Evolutionary conservation across 2,797 vertebrate species (phyloP).

Genomic region (Benthosema pterotum): DNA sequence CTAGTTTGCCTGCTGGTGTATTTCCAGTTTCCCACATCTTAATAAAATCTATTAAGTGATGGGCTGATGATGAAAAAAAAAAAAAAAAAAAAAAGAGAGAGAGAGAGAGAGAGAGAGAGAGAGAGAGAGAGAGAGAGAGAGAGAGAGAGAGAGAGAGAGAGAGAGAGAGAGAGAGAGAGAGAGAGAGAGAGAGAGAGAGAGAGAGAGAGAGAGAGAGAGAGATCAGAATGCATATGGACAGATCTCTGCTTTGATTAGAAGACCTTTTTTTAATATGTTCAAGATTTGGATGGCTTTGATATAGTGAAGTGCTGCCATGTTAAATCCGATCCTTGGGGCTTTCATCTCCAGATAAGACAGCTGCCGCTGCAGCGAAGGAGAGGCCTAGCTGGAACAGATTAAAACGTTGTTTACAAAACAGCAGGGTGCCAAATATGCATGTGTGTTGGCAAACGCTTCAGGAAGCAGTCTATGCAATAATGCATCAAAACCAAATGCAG

Average conservation of each 20-base stretch:
- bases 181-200: too few relatives aligned
- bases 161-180: too few relatives aligned
- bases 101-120: too few relatives aligned
- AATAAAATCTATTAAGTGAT: background rate
- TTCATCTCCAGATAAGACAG: constrained; percentile 1
- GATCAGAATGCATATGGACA: background rate
- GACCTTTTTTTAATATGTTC: too few relatives aligned
- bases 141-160: too few relatives aligned
- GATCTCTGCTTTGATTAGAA: background rate
- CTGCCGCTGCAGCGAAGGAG: background rate
- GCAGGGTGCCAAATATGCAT: background rate
- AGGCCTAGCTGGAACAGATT: background rate
- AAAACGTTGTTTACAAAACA: constrained; percentile 1
- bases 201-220: too few relatives aligned
- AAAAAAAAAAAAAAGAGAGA: too few relatives aligned
- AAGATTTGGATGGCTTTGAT: background rate
- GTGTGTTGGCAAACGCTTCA: background rate
- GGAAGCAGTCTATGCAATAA: too few relatives aligned
- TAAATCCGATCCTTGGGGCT: background rate
- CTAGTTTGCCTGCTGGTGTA: background rate
- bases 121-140: too few relatives aligned
- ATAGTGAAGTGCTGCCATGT: background rate
- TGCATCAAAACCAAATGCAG: too few relatives aligned
- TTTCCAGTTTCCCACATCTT: background rate
- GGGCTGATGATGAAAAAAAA: background rate